These are phyloP conservation scores for Cremastobaeus sp. DNA, from an alignment of 2,888 invertebrate species.

Conservation along the genomic window DNA sequence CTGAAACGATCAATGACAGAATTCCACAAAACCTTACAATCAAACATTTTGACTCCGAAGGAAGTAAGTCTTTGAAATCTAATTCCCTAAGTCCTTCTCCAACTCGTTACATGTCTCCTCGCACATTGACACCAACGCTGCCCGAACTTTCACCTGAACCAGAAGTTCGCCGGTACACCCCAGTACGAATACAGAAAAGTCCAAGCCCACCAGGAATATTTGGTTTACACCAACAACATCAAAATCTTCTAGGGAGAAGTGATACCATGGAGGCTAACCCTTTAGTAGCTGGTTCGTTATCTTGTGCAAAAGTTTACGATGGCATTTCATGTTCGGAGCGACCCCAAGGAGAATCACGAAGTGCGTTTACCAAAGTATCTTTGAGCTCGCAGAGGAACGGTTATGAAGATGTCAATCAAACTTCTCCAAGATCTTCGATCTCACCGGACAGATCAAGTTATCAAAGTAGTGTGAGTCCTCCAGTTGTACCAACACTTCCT, in stretches of 20 bases:
- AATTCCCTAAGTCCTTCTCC: slow-evolving; percentile 80
- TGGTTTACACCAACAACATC: slow-evolving; percentile 58
- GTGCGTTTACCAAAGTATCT: slow-evolving; percentile 91
- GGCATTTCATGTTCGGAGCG: slow-evolving; percentile 65
- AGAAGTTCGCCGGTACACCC: slow-evolving; percentile 59
- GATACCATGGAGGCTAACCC: slow-evolving; percentile 48
- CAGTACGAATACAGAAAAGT: slow-evolving; percentile 66
- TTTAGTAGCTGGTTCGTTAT: slow-evolving; percentile 54
- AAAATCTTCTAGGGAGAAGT: slow-evolving; percentile 59
- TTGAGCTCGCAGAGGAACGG: slow-evolving; percentile 74
- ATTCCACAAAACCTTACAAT: slow-evolving; percentile 74
- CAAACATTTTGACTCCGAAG: slow-evolving; percentile 72
- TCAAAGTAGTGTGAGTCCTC: slow-evolving; percentile 88
- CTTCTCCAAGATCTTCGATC: slow-evolving; percentile 85
- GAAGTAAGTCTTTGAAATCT: slow-evolving; percentile 79
- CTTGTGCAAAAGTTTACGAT: slow-evolving; percentile 69
- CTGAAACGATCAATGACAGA: slow-evolving; percentile 67
- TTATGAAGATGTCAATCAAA: slow-evolving; percentile 70
- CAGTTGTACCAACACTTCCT: slow-evolving; percentile 80
- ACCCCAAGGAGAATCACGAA: slow-evolving; percentile 79
- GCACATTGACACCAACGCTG: slow-evolving; percentile 77
- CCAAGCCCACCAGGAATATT: slow-evolving; percentile 70
- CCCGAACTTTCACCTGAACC: slow-evolving; percentile 80
- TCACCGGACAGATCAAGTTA: slow-evolving; percentile 89
- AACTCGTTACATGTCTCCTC: slow-evolving; percentile 80